phyloP scores from a whole-genome alignment of 2,113 vertebrate species.

The Oxyruncus cristatus region DNA sequence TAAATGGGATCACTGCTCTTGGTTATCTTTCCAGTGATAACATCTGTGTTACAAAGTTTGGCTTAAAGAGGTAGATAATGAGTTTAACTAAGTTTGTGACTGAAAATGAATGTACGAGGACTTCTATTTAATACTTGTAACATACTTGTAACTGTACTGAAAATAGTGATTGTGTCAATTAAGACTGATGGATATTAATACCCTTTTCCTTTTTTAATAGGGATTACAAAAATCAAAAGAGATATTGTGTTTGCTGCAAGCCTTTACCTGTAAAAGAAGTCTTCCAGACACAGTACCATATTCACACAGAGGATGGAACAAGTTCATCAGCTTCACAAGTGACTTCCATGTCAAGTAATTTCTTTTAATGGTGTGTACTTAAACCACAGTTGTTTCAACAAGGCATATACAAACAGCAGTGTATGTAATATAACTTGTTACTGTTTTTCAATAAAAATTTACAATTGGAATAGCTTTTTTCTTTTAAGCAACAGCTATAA shows the following conservation, averaged over 20 bases:
- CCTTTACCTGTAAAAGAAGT: slow-evolving; percentile 86
- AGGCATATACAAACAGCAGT: slow-evolving; percentile 72
- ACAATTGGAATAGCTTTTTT: slow-evolving; percentile 58
- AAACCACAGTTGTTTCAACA: slow-evolving; percentile 61
- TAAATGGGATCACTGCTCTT: background rate
- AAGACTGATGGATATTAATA: background rate
- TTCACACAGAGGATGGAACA: background rate
- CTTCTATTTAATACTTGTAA: background rate
- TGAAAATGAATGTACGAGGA: background rate
- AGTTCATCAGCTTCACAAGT: background rate
- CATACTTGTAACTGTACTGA: background rate
- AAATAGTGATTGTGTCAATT: background rate
- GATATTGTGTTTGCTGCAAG: slow-evolving; percentile 98
- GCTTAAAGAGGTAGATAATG: background rate
- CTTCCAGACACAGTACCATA: background rate
- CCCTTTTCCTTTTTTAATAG: slow-evolving; percentile 64
- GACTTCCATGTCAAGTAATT: slow-evolving; percentile 32
- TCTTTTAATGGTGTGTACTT: slow-evolving; percentile 69
- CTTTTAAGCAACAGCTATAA: slow-evolving; percentile 71
- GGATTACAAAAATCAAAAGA: slow-evolving; percentile 97
- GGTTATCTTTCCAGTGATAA: background rate
- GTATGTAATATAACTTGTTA: slow-evolving; percentile 85
- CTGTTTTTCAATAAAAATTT: slow-evolving; percentile 86
- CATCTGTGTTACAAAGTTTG: background rate
- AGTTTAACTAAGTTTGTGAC: background rate